Percentiles rank a stretch among this genome's conserved stretches.
Conservation (phyloP, 2,797 vertebrate genomes). For the Leptodactylus fallax region DNA sequence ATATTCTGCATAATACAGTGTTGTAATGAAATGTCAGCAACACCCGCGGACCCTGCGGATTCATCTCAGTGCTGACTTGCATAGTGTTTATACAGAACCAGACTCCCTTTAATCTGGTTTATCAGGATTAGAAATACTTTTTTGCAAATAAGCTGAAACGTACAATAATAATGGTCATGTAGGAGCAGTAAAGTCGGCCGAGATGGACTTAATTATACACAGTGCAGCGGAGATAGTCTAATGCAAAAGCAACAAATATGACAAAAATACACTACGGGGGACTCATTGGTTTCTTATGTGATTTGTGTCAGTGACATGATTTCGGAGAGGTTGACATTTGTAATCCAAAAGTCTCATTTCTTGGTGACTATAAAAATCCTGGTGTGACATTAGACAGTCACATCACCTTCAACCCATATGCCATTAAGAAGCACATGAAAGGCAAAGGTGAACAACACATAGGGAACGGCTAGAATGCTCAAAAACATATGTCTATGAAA, state of each 20-base stretch:
- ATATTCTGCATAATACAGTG: conserved; percentile 44
- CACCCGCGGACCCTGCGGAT: conserved; percentile 2
- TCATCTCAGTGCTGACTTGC: neutral
- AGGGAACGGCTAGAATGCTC: neutral
- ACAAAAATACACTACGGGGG: neutral
- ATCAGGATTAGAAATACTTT: conserved; percentile 39
- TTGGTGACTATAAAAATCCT: conserved; percentile 24
- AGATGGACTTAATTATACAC: neutral
- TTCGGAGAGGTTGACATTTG: conserved; percentile 20
- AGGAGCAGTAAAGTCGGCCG: neutral
- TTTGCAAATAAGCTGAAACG: conserved; percentile 2
- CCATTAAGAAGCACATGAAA: neutral
- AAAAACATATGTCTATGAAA: conserved; percentile 1
- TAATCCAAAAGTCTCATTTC: conserved; percentile 11
- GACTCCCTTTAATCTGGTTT: conserved; percentile 46
- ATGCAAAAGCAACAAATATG: neutral
- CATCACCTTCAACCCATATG: conserved; percentile 27
- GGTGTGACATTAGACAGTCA: conserved; percentile 17
- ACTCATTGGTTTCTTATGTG: neutral
- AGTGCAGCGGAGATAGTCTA: neutral
- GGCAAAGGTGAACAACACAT: neutral
- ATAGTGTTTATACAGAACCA: conserved; percentile 17
- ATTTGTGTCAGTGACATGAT: conserved; percentile 22
- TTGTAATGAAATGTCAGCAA: conserved; percentile 45
- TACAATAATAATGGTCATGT: neutral